Percentiles rank a stretch among this genome's conserved stretches.
Evolutionary conservation across 1,140 invertebrate species (phyloP).

Genomic region (Drosophila auraria): DNA sequence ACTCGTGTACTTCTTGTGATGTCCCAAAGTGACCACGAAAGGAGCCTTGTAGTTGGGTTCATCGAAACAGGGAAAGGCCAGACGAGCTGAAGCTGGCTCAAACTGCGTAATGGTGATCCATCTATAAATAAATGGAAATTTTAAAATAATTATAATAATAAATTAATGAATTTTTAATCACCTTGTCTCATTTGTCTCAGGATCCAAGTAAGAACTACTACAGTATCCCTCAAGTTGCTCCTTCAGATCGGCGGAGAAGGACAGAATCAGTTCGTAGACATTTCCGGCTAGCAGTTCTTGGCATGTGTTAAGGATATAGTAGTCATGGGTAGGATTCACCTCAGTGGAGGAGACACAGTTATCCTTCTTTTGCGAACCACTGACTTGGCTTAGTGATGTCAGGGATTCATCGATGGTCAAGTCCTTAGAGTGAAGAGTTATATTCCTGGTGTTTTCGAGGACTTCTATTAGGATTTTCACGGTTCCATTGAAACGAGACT

Average conservation of each 20-base stretch:
- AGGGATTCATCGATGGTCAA: conserved; percentile 86
- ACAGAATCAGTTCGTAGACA: conserved; percentile 88
- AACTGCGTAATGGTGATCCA: conserved; percentile 92
- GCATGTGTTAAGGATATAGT: conserved; percentile 87
- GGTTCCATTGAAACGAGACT: conserved; percentile 87
- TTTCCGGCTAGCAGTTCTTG: conserved; percentile 85
- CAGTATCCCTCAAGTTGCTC: conserved; percentile 91
- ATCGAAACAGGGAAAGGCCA: conserved; percentile 98
- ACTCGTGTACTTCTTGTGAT: conserved; percentile 87
- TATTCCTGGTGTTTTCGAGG: conserved; percentile 57
- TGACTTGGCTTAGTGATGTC: conserved; percentile 80
- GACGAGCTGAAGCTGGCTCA: conserved; percentile 92
- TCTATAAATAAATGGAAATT: too few relatives aligned
- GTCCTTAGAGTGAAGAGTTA: conserved; percentile 88
- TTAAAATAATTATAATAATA: too few relatives aligned
- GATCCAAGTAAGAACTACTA: conserved; percentile 90
- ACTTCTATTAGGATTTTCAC: conserved; percentile 88
- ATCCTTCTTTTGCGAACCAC: neutral
- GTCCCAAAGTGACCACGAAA: conserved; percentile 91
- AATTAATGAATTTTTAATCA: too few relatives aligned
- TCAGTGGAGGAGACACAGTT: conserved; percentile 68
- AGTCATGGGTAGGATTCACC: conserved; percentile 88
- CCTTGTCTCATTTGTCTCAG: conserved; percentile 87
- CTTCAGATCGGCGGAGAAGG: conserved; percentile 88
- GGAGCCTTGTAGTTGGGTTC: conserved; percentile 95